A percentile compares a stretch with the other conserved stretches of the same genome.
Conservation (phyloP, 2,113 vertebrate species). For the Tyrannus savana region DNA sequence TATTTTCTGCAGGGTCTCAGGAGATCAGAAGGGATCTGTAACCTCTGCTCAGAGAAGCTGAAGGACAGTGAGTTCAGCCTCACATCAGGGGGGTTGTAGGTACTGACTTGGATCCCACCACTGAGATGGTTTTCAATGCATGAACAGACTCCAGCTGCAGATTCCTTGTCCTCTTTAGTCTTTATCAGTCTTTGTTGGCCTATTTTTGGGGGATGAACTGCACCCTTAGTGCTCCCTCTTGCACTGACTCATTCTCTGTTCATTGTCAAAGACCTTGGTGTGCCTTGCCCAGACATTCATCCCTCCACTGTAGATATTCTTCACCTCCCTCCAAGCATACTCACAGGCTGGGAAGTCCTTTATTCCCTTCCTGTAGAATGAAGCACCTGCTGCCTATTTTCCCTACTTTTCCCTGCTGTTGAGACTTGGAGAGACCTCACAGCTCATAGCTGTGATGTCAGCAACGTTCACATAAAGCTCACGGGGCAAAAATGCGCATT, state of each 20-base stretch:
- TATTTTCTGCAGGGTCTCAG: neutral
- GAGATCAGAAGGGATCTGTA: neutral
- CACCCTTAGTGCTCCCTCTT: neutral
- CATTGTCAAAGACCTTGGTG: neutral
- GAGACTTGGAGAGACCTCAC: neutral
- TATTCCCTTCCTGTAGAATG: neutral
- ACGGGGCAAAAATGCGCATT: neutral
- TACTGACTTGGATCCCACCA: neutral
- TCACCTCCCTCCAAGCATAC: neutral
- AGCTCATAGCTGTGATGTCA: neutral
- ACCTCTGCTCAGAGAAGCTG: neutral
- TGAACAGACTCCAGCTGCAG: neutral
- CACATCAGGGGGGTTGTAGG: neutral
- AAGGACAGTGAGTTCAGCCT: neutral
- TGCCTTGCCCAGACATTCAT: neutral
- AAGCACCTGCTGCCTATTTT: neutral
- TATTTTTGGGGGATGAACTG: neutral
- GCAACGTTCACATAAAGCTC: neutral
- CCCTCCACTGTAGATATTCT: accelerated
- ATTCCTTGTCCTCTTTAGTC: neutral
- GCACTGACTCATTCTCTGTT: neutral
- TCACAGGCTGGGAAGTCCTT: neutral
- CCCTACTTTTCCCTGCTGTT: accelerated
- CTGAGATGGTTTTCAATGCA: neutral
- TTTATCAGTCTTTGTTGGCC: neutral